A percentile compares a stretch with the other conserved stretches of the same genome.
Conservation (phyloP, 2,888 invertebrate genomes). For the Nematopogon swammerdamellus region DNA sequence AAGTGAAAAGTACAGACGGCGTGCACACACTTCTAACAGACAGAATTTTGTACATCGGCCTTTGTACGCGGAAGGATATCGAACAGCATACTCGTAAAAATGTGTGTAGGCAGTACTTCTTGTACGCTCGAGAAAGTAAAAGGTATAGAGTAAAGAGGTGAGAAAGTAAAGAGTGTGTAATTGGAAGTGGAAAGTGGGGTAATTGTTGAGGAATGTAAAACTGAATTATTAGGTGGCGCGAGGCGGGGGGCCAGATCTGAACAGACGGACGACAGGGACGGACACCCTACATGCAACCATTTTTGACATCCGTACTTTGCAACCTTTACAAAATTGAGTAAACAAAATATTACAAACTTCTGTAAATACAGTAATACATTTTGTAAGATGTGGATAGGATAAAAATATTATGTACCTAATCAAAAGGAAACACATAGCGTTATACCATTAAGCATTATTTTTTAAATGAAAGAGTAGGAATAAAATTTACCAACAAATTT, state of each 20-base stretch:
- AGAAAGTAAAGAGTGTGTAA: not conserved
- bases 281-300: not conserved
- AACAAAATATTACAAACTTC: no score
- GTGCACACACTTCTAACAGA: constrained; percentile 52
- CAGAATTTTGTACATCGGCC: constrained; percentile 18
- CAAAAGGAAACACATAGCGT: no score
- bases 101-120: not conserved
- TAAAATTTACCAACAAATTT: no score
- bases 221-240: not conserved
- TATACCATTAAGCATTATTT: no score
- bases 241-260: constrained; percentile 3
- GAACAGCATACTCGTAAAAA: not conserved
- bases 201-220: not conserved
- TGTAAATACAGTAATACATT: no score
- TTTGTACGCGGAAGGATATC: not conserved
- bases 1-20: constrained; percentile 48
- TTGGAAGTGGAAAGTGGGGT: not conserved
- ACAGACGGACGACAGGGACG: constrained; percentile 2
- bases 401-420: no score
- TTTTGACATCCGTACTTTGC: not conserved
- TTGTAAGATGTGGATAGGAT: no score
- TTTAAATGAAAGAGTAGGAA: no score
- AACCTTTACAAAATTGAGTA: not conserved
- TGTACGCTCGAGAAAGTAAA: not conserved
- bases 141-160: not conserved